Evolutionary conservation across 2,113 vertebrate species (phyloP).

Genomic region (Strix uralensis): DNA sequence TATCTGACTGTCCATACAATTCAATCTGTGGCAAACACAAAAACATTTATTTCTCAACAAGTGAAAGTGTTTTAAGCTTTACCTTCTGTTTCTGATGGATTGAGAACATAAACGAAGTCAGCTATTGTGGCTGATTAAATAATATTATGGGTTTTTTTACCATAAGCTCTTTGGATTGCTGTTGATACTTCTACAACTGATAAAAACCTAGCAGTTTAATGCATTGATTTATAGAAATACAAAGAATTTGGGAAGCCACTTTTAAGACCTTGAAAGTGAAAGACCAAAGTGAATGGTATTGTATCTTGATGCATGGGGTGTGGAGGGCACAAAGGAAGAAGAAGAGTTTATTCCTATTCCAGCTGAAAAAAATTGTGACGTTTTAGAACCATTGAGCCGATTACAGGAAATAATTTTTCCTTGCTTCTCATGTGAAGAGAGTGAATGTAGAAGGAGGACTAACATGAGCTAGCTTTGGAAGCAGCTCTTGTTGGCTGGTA

Average conservation of each 20-base stretch:
- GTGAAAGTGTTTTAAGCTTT: neutral
- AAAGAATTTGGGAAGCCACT: neutral
- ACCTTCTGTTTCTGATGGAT: neutral
- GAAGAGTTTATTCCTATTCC: neutral
- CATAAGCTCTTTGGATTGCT: neutral
- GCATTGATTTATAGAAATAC: neutral
- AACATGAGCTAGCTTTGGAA: neutral
- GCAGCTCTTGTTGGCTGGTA: neutral
- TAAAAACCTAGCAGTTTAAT: neutral
- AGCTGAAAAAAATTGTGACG: neutral
- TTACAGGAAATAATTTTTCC: neutral
- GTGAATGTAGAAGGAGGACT: neutral
- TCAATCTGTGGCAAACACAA: neutral
- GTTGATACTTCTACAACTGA: neutral
- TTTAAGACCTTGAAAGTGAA: neutral
- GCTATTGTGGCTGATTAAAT: neutral
- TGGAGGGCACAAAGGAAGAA: neutral
- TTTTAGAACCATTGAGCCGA: neutral
- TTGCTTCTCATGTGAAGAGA: neutral
- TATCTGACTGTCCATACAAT: neutral
- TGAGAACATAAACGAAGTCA: neutral
- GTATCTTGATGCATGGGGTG: neutral
- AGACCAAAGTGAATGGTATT: neutral
- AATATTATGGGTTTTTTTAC: neutral
- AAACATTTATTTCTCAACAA: neutral